Conservation (phyloP, 2,113 vertebrate species). For the Chamaetylas fuelleborni region DNA sequence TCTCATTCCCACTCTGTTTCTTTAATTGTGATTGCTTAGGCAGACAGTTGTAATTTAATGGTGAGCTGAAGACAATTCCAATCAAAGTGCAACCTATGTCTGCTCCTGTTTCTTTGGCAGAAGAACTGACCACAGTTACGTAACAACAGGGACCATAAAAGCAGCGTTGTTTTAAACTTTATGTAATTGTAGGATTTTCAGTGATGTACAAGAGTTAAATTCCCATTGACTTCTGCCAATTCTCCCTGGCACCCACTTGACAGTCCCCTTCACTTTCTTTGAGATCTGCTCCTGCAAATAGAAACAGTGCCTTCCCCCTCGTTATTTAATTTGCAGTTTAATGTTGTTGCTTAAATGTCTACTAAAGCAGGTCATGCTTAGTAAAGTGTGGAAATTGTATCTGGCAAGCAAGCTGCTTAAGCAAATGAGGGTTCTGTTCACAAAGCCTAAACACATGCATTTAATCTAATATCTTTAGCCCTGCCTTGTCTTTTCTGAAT, state of each 20-base stretch:
- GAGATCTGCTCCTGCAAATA: slow-evolving; percentile 15
- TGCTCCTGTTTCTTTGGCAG: slow-evolving; percentile 35
- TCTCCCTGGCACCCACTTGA: slow-evolving; percentile 5
- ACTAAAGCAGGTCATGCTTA: slow-evolving; percentile 51
- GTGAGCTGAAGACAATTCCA: not conserved
- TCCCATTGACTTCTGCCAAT: not conserved
- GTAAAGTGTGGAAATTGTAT: slow-evolving; percentile 53
- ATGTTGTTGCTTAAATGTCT: slow-evolving; percentile 25
- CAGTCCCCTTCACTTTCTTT: not conserved
- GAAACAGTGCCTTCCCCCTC: slow-evolving; percentile 12
- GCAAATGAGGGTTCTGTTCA: slow-evolving; percentile 42
- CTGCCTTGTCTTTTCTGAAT: not conserved
- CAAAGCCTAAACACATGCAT: not conserved
- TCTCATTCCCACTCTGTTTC: not conserved
- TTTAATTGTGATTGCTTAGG: not conserved
- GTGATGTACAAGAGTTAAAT: not conserved
- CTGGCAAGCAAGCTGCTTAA: slow-evolving; percentile 55
- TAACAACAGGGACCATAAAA: not conserved
- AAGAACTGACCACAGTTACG: not conserved
- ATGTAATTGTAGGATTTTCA: slow-evolving; percentile 4
- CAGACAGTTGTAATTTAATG: not conserved
- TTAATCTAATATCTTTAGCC: not conserved
- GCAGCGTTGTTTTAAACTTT: slow-evolving; percentile 18
- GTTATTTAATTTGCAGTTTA: slow-evolving; percentile 34
- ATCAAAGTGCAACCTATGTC: not conserved